phyloP scores from a whole-genome alignment of 2,888 invertebrate species.

The Nephrotoma flavescens region DNA sequence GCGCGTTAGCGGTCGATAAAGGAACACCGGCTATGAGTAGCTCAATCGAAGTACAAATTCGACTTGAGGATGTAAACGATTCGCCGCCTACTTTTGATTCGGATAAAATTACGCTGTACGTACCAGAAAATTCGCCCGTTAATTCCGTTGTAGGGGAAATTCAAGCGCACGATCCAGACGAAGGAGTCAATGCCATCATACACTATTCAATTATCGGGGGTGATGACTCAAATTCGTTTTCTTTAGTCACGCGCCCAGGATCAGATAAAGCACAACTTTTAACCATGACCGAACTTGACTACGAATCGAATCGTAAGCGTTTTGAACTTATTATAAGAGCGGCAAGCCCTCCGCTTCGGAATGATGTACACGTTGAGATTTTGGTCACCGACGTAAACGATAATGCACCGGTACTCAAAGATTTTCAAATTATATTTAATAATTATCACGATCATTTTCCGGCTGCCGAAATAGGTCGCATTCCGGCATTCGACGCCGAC shows the following conservation, averaged over 20 bases:
- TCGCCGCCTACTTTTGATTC: slow-evolving; percentile 81
- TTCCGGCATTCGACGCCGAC: slow-evolving; percentile 91
- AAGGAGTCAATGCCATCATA: slow-evolving; percentile 79
- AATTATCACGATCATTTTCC: slow-evolving; percentile 91
- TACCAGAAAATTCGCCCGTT: slow-evolving; percentile 91
- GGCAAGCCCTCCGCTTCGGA: slow-evolving; percentile 76
- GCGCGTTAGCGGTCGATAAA: slow-evolving; percentile 78
- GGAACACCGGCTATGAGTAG: slow-evolving; percentile 67
- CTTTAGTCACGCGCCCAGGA: slow-evolving; percentile 64
- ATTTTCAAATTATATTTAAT: slow-evolving; percentile 89
- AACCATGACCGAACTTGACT: slow-evolving; percentile 85
- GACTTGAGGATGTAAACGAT: slow-evolving; percentile 79
- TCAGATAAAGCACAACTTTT: slow-evolving; percentile 76
- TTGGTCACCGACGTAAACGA: slow-evolving; percentile 90
- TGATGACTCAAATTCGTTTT: slow-evolving; percentile 77
- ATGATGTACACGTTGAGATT: slow-evolving; percentile 77
- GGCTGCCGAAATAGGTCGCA: slow-evolving; percentile 74
- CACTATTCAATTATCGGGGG: slow-evolving; percentile 92
- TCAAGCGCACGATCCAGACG: slow-evolving; percentile 81
- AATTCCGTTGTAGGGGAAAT: slow-evolving; percentile 88
- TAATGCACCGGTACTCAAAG: slow-evolving; percentile 80
- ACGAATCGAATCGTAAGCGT: slow-evolving; percentile 83
- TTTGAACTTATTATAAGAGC: slow-evolving; percentile 83
- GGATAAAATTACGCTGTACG: slow-evolving; percentile 74
- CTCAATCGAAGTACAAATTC: slow-evolving; percentile 57